Evolutionary conservation across 2,888 invertebrate species (phyloP).

Genomic region (Willowsia nigromaculata): DNA sequence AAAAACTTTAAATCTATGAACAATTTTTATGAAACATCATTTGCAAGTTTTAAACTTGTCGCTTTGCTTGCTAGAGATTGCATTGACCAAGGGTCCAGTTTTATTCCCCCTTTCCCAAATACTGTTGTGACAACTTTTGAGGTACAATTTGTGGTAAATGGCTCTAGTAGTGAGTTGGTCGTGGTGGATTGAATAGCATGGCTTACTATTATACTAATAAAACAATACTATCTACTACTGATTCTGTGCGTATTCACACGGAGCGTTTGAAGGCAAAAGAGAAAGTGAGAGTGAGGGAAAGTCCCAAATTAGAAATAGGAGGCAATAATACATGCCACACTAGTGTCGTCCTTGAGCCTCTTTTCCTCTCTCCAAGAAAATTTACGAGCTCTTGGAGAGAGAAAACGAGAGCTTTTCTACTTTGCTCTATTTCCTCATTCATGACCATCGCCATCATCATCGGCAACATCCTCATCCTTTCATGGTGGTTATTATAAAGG

Average conservation of each 20-base stretch:
- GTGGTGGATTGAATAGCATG: background rate
- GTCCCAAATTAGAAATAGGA: slow-evolving; percentile 52
- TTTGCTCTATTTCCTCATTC: slow-evolving; percentile 48
- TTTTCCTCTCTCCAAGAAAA: slow-evolving; percentile 32
- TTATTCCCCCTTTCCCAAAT: background rate
- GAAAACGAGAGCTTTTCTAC: slow-evolving; percentile 3
- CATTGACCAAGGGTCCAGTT: no score
- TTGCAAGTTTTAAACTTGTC: background rate
- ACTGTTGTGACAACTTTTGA: background rate
- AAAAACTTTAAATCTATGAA: background rate
- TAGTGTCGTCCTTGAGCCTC: slow-evolving; percentile 52
- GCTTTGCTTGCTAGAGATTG: no score
- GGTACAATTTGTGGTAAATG: background rate
- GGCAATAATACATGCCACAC: slow-evolving; percentile 54
- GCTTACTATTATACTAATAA: no score
- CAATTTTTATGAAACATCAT: background rate
- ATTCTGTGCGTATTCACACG: background rate
- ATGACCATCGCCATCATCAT: slow-evolving; percentile 37
- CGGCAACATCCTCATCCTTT: background rate
- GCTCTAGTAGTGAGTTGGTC: background rate
- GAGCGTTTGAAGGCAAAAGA: no score
- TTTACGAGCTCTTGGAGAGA: slow-evolving; percentile 48
- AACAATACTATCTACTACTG: no score
- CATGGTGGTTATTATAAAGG: slow-evolving; percentile 32
- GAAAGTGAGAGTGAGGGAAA: background rate